Evolutionary conservation across 1,140 invertebrate species (phyloP), one percentile per base, ranked within the genome.

Genomic region (Macrobrachium nipponense): DNA sequence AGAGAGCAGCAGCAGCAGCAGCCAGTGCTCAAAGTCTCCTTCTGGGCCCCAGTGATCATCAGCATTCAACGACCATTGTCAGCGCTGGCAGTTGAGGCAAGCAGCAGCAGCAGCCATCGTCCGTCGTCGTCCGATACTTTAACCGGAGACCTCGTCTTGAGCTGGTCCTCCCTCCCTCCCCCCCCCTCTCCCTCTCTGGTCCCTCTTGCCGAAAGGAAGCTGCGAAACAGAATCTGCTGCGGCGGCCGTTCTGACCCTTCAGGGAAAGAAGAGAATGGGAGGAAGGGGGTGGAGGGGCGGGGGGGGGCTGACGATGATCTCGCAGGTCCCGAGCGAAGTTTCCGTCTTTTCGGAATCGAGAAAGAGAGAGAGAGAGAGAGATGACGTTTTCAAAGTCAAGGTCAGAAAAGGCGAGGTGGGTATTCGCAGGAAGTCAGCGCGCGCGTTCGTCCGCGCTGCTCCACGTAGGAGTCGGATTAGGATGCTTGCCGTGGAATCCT

Each of bases 21-120:
- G 66, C 23, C 66, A 36, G 66, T 36, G 66, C 66, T 11, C 12
- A 14, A 36, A 70, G n/a, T 70, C 66, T 36, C 27, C 27, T 36
- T 36, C 66, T 20, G 66, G 15, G 20, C 66, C n/a, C 66, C 23
- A 20, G 44, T 59, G 18, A 20, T 59, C 75, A 77, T 77, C 75
- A 77, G 75, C 75, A 77, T 77, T 77, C 75, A 77, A 15, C 75
- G 75, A 20, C 44, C 75, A 76, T 76, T 76, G 73, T 76, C 73
- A 77, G 75, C 75, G 60, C 75, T 51, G 75, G 75, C 75, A 77
- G 75, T 60, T 77, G 18, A 59, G 59, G 75, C 44, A 51, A 51
- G 75, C 44, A 51, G 75, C 20, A 51, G 51, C 51, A 51, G 17
- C 43, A 20, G 17, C 8, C 10, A 11, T 44, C 15, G 75, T 77